Evolutionary conservation across 2,888 invertebrate species (phyloP), one percentile per base, ranked within the genome.

Genomic region (Andrena bicolor): DNA sequence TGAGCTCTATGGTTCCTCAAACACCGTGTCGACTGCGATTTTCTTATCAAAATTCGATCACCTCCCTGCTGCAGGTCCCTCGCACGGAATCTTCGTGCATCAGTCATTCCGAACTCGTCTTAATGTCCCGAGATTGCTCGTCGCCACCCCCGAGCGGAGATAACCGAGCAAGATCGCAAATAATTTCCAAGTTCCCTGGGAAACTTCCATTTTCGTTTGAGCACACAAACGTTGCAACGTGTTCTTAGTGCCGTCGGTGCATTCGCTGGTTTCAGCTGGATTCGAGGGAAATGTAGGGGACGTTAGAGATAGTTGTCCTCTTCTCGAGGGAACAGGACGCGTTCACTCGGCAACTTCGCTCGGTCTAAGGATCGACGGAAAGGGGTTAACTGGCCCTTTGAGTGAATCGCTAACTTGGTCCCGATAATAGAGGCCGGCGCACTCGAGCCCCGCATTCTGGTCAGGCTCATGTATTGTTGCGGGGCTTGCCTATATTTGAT

Each of bases 311-410:
- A 41, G 41, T 41, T 41, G 26, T 26, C 60, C 6, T 7, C 23
- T 2, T 32, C 49, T 23, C 32, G 5, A 20, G 30, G 61, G 30
- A 53, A 5, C 6, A 2, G 4, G 28, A 8, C 48, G 26, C 71
- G 30, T 63, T 32, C 30, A 0, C 20, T 53, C 1, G n/a, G 28
- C 41, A 71, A 76, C 56, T 71, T 72, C 13, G 48, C 32, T 26
- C 10, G 20, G 10, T n/a, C 56, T 53, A 20, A 63, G 65, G 35
- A 41, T 60, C 49, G 63, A 41, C 69, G 56, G 56, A 79, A 64
- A 51, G 49, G 78, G 69, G 77, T 79, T 79, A 83, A 84, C 83
- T 51, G 53, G 35, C 30, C 68, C 60, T 83, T 83, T 66, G 72
- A 79, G 65, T 8, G 66, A 79, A 28, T 53, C 60, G 61, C 56